phyloP scores from a whole-genome alignment of 2,888 invertebrate genomes.

The Synanthedon vespiformis region DNA sequence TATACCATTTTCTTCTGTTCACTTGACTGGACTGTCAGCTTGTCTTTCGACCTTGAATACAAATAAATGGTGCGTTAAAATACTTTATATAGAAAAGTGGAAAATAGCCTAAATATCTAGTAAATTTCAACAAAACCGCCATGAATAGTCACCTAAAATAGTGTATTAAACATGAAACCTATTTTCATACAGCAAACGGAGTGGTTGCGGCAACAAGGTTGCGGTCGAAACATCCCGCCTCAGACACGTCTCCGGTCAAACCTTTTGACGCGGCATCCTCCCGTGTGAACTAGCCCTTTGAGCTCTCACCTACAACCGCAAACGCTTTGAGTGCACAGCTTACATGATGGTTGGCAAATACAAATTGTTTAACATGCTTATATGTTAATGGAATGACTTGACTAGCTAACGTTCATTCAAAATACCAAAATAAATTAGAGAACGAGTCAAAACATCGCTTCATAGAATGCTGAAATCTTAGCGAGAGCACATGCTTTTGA shows the following conservation, averaged over 20 bases:
- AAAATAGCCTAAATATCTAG: too few species aligned
- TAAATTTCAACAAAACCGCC: too few species aligned
- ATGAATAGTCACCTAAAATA: too few species aligned
- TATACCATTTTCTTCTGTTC: too few species aligned
- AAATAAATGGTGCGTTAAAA: too few species aligned
- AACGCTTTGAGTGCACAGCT: slow-evolving; percentile 44
- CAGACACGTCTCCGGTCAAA: slow-evolving; percentile 48
- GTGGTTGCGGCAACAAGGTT: slow-evolving; percentile 35
- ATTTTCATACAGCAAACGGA: slow-evolving; percentile 25
- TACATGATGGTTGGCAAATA: background rate
- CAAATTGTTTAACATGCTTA: background rate
- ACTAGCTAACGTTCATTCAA: background rate
- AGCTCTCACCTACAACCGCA: slow-evolving; percentile 62
- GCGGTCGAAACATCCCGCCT: slow-evolving; percentile 35
- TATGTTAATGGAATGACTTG: background rate
- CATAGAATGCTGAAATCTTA: too few species aligned
- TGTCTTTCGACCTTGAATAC: too few species aligned
- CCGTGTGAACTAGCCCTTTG: slow-evolving; percentile 56
- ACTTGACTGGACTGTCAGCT: too few species aligned
- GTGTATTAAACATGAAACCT: slow-evolving; percentile 7
- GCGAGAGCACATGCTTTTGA: too few species aligned
- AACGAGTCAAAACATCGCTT: too few species aligned
- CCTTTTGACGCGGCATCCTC: slow-evolving; percentile 41
- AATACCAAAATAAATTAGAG: too few species aligned
- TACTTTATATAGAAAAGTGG: too few species aligned